Evolutionary conservation across 2,888 invertebrate genomes (phyloP).

Genomic region (Drosophila subquinaria): DNA sequence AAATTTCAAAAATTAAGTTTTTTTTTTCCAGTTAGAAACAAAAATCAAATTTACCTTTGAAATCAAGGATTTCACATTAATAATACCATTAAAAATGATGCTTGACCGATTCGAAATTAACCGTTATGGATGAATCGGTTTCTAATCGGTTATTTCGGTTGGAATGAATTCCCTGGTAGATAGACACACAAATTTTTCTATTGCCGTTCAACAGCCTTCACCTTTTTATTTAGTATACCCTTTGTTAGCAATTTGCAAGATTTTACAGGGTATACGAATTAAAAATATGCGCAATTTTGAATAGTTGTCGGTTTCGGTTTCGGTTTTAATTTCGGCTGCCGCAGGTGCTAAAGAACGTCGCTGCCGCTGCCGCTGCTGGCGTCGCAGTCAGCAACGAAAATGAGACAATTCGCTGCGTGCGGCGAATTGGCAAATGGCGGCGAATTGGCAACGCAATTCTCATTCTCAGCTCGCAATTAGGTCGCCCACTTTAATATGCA

Average conservation of each 20-base stretch:
- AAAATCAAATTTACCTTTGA: no score
- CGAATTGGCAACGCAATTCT: constrained; percentile 42
- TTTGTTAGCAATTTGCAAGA: background rate
- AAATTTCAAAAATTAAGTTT: no score
- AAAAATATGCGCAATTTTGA: constrained; percentile 31
- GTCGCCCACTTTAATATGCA: constrained; percentile 73
- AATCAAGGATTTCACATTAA: no score
- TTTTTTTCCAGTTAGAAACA: no score
- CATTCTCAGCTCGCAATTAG: constrained; percentile 72
- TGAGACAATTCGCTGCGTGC: constrained; percentile 64
- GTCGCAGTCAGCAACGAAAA: constrained; percentile 35
- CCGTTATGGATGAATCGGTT: no score
- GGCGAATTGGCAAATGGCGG: constrained; percentile 31
- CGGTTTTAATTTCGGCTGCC: constrained; percentile 37
- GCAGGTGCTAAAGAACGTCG: constrained; percentile 47
- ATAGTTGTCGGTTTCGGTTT: constrained; percentile 28
- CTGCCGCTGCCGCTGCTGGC: constrained; percentile 22
- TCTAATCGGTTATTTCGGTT: no score
- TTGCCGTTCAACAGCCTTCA: no score
- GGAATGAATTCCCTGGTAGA: no score
- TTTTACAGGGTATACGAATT: constrained; percentile 29
- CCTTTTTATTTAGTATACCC: background rate
- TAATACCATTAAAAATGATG: no score
- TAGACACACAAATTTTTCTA: no score
- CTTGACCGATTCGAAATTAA: no score